Base-by-base conservation (phyloP, 2,113 vertebrate genomes). In the Menura novaehollandiae region DNA sequence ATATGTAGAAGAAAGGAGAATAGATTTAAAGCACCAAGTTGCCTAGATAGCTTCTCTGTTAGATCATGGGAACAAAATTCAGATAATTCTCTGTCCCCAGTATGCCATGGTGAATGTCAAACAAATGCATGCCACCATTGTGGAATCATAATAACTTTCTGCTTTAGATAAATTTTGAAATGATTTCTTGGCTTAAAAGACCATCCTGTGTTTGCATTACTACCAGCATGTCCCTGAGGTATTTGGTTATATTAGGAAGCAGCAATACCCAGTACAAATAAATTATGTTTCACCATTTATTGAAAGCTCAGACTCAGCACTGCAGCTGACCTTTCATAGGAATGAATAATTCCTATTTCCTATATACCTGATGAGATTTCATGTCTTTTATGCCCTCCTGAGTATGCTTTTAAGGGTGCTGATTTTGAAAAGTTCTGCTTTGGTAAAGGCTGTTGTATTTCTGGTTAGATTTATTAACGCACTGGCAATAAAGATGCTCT, bases 121-220 rank as follows among this genome's bases (percentile, higher is more conserved):
- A 96, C 87, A 93, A 92, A 89, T 82, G 83, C 90, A 90, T 96
- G 95, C 86, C 91, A 95, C 91, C 71, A 77, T 95, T 93, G 63
- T 80, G 93, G 93, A 94, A 95, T 93, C 91, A 87, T 96, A 90
- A 92, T 92, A 95, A 95, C 94, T 87, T 94, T 95, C 75, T 91
- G 46, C 85, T 95, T 89, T 89, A 88, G 86, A 92, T 93, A 97
- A 91, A 95, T 92, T 92, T 82, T 95, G 55, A 92, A 95, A 92
- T 82, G 0, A 85, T 88, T 95, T 94, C 81, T 91, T 96, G 96
- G 78, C 89, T 90, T 91, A 47, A 83, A 92, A 81, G 76, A 51
- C 53, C 52, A 32, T 92, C 39, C 68, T 94, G 27, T 94, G 71
- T 95, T 94, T 96, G 80, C 30, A 46, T 92, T 97, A 88, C 81